These are phyloP conservation scores for Nomada fucata DNA, from an alignment of 2,888 invertebrate genomes.

Conservation along the genomic window DNA sequence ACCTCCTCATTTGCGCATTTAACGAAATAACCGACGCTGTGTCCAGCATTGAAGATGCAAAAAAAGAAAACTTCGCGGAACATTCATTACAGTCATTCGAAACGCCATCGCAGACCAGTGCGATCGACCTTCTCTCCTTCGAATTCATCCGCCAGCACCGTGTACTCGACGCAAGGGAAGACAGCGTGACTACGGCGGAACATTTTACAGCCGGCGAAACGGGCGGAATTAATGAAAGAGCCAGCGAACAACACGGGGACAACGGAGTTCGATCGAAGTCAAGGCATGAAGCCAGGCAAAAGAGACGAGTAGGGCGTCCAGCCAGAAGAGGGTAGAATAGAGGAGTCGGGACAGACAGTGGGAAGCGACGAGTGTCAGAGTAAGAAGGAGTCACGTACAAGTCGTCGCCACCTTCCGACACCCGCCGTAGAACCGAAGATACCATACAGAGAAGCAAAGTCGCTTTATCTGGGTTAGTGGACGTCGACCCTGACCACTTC, in stretches of 20 bases:
- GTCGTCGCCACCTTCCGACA: constrained; percentile 64
- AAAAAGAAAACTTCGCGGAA: too few relatives aligned
- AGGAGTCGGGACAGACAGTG: constrained; percentile 57
- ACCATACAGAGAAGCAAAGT: constrained; percentile 74
- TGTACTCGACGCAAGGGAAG: neutral
- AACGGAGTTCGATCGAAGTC: constrained; percentile 52
- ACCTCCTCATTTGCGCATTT: too few relatives aligned
- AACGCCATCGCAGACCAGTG: neutral
- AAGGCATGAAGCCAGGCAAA: constrained; percentile 62
- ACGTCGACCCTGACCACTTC: constrained; percentile 75
- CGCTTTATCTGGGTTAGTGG: constrained; percentile 77
- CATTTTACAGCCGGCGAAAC: constrained; percentile 17
- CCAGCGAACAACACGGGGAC: constrained; percentile 29
- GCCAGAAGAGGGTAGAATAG: constrained; percentile 34
- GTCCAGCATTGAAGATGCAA: too few relatives aligned
- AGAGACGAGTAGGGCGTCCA: constrained; percentile 56
- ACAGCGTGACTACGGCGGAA: neutral
- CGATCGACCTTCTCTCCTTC: neutral
- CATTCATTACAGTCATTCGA: too few relatives aligned
- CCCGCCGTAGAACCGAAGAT: constrained; percentile 71
- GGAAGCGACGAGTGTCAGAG: constrained; percentile 30
- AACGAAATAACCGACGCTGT: too few relatives aligned
- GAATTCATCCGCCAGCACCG: neutral
- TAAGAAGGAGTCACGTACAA: constrained; percentile 33
- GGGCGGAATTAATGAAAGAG: constrained; percentile 46